Evolutionary conservation across 2,113 vertebrate genomes (phyloP), one percentile per base, ranked within the genome.

Genomic region (Cichladusa arquata): DNA sequence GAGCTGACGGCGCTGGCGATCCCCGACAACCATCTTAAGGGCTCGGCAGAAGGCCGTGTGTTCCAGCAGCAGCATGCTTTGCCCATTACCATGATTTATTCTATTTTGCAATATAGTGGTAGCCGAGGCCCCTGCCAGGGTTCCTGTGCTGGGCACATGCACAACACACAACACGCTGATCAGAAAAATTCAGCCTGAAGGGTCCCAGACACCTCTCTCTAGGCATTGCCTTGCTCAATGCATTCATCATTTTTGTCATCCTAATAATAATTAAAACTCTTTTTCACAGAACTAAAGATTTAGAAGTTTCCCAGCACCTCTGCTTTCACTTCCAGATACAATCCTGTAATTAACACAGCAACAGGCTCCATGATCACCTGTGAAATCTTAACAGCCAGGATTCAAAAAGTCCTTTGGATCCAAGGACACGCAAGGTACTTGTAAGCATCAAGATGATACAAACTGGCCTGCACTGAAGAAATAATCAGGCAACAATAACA

Each of bases 51-150:
- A 50, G 76, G 92, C 82, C 1, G 0, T 45, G 79, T 72, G 29
- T 82, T 93, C 80, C 58, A 83, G 56, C 83, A 56, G 60, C 92
- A 53, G 29, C 79, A 2, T 5, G 67, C 25, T 60, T 82, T 80
- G 81, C 24, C 79, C 85, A 71, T 92, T 87, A 70, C 67, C 26
- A 62, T 66, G 76, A 93, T 93, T 94, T 91, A 88, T 91, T 58
- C 19, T 44, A 20, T 73, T 94, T 56, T 83, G 85, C 88, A 60
- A 56, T 83, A 26, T 51, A 31, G 62, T 28, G 22, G 70, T 65
- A 86, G 90, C 67, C 34, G 51, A 94, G 92, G 88, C 67, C 86
- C 88, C 82, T 54, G 76, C 82, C 93, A 77, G 72, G 66, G 56
- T 13, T 93, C 61, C 79, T 81, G 85, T 58, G 64, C 58, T 4